Evolutionary conservation across 2,113 vertebrate genomes (phyloP).

Genomic region (Triplophysa rosa): DNA sequence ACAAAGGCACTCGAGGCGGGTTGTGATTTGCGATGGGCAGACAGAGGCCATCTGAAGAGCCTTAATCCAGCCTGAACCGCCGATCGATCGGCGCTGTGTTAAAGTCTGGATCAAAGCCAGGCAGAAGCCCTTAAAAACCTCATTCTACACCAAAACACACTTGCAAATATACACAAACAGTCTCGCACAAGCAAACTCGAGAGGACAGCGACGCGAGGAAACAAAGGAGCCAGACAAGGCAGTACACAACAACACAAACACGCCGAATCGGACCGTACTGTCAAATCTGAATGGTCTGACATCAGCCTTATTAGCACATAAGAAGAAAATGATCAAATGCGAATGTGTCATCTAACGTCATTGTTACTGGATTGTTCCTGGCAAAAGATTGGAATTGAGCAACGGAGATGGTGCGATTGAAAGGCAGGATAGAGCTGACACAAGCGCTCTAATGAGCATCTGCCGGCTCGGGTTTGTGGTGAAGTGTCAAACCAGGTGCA

Average conservation of each 20-base stretch:
- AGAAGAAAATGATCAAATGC: slow-evolving; percentile 67
- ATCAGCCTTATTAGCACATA: slow-evolving; percentile 65
- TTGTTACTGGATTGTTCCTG: slow-evolving; percentile 29
- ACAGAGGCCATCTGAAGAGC: slow-evolving; percentile 44
- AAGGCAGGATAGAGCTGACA: slow-evolving; percentile 13
- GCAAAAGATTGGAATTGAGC: slow-evolving; percentile 17
- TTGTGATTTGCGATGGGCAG: slow-evolving; percentile 44
- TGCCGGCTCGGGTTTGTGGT: slow-evolving; percentile 4
- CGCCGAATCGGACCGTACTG: neutral
- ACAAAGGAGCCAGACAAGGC: neutral
- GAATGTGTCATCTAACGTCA: slow-evolving; percentile 43
- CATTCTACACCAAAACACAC: slow-evolving; percentile 35
- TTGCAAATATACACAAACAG: neutral
- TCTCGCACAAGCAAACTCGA: neutral
- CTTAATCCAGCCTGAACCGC: slow-evolving; percentile 48
- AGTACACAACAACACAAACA: neutral
- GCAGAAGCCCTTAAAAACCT: slow-evolving; percentile 42
- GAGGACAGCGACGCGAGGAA: neutral
- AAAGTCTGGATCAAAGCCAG: slow-evolving; percentile 45
- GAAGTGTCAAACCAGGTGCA: slow-evolving; percentile 39
- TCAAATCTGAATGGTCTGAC: slow-evolving; percentile 50
- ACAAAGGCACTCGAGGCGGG: slow-evolving; percentile 35
- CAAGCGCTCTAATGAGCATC: slow-evolving; percentile 33
- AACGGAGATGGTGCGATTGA: slow-evolving; percentile 8
- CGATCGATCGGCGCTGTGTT: slow-evolving; percentile 45